Evolutionary conservation across 1,140 invertebrate genomes (phyloP).

Genomic region (Plutomurus gul): DNA sequence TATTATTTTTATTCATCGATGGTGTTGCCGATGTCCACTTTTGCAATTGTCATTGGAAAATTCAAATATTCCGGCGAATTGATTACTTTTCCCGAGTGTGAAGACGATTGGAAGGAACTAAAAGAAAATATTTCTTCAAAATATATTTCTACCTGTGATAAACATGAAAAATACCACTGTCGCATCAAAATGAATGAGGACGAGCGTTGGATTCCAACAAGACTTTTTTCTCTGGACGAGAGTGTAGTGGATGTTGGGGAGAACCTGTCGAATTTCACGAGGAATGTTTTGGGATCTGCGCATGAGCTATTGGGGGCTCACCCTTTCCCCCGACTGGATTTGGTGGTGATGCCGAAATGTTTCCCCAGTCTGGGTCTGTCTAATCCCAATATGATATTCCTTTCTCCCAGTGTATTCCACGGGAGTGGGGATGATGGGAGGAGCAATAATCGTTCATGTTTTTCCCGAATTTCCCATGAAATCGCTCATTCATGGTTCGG

Average conservation of each 20-base stretch:
- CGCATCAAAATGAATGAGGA: background rate
- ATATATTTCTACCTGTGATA: too few relatives aligned
- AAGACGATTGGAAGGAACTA: background rate
- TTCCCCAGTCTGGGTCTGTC: slow-evolving; percentile 60
- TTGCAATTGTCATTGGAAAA: slow-evolving; percentile 55
- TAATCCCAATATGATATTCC: slow-evolving; percentile 59
- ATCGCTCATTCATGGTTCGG: slow-evolving; percentile 61
- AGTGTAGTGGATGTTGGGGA: background rate
- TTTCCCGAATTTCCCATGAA: slow-evolving; percentile 58
- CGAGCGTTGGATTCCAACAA: background rate
- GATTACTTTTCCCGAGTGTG: background rate
- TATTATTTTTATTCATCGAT: slow-evolving; percentile 57
- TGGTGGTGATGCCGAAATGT: slow-evolving; percentile 58
- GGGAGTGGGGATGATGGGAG: slow-evolving; percentile 50
- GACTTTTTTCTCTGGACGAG: background rate
- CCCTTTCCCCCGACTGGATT: slow-evolving; percentile 59
- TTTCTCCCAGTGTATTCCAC: slow-evolving; percentile 59
- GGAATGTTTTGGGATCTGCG: slow-evolving; percentile 53
- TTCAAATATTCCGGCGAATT: background rate
- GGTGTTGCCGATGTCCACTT: slow-evolving; percentile 59
- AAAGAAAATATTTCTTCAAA: background rate
- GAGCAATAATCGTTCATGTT: slow-evolving; percentile 53
- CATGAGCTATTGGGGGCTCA: slow-evolving; percentile 57
- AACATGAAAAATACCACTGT: slow-evolving; percentile 9
- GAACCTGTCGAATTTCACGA: slow-evolving; percentile 54